Percentiles rank a stretch among this genome's conserved stretches.
phyloP scores from a whole-genome alignment of 2,888 invertebrate genomes.

The Drosophila heteroneura region DNA sequence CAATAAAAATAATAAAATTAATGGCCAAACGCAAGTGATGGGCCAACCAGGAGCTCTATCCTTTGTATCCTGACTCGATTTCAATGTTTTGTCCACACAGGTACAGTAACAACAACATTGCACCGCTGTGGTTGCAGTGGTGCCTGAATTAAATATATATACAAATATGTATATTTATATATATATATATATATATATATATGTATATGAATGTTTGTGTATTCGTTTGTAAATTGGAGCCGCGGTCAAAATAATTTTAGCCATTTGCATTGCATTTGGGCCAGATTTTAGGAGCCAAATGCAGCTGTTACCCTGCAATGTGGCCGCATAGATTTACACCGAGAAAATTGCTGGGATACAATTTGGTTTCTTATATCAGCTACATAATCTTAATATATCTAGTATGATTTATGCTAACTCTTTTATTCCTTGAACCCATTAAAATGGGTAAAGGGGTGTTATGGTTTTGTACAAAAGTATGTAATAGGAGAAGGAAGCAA shows the following conservation, averaged over 20 bases:
- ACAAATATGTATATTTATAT: conserved; percentile 2
- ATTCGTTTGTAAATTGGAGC: conserved; percentile 61
- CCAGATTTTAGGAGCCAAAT: conserved; percentile 64
- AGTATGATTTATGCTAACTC: background rate
- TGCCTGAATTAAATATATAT: conserved; percentile 68
- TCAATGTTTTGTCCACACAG: conserved; percentile 18
- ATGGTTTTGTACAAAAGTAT: background rate
- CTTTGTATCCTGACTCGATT: conserved; percentile 4
- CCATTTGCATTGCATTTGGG: conserved; percentile 61
- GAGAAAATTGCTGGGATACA: background rate
- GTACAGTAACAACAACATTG: conserved; percentile 15
- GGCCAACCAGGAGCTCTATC: conserved; percentile 28
- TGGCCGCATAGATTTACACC: conserved; percentile 56
- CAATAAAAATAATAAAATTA: conserved; percentile 76
- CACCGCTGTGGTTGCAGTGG: conserved; percentile 48
- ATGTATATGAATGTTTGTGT: conserved; percentile 23
- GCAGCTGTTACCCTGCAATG: conserved; percentile 29
- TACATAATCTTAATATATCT: background rate
- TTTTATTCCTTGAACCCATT: background rate
- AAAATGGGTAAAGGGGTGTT: background rate
- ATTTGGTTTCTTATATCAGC: background rate
- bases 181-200: background rate
- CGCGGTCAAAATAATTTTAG: conserved; percentile 75
- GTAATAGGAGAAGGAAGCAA: background rate
- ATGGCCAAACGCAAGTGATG: conserved; percentile 65